A percentile compares a stretch with the other conserved stretches of the same genome.
Evolutionary conservation across 2,888 invertebrate species (phyloP).

Genomic region (Watsonalla cultraria): DNA sequence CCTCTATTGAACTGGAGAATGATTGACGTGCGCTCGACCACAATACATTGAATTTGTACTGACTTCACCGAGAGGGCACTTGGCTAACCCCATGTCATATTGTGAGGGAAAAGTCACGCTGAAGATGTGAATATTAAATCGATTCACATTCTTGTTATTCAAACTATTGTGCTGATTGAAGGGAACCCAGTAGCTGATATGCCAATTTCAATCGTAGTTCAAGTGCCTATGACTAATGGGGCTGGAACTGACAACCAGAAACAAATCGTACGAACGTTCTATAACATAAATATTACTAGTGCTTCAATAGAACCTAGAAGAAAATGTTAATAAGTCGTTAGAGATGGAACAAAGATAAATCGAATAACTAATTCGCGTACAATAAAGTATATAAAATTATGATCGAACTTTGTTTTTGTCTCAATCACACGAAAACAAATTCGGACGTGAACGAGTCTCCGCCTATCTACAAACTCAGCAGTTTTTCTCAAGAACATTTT

Average conservation of each 20-base stretch:
- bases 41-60: slow-evolving; percentile 60
- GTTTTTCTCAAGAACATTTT: slow-evolving; percentile 15
- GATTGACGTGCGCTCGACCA: slow-evolving; percentile 45
- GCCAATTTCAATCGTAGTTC: background rate
- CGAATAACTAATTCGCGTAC: no score
- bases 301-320: no score
- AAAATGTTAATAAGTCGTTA: no score
- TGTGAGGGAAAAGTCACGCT: background rate
- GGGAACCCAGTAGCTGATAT: background rate
- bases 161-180: no score
- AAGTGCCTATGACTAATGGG: background rate
- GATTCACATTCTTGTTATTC: background rate
- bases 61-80: slow-evolving; percentile 41
- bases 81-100: slow-evolving; percentile 18
- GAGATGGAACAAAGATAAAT: no score
- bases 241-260: background rate
- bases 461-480: slow-evolving; percentile 6
- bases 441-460: background rate
- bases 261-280: no score
- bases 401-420: no score
- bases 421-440: background rate
- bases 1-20: slow-evolving; percentile 18
- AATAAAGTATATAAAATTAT: no score
- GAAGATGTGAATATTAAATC: background rate
- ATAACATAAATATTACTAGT: no score